Base-by-base conservation (phyloP, 2,113 vertebrate genomes). In the Scatophagus argus region DNA sequence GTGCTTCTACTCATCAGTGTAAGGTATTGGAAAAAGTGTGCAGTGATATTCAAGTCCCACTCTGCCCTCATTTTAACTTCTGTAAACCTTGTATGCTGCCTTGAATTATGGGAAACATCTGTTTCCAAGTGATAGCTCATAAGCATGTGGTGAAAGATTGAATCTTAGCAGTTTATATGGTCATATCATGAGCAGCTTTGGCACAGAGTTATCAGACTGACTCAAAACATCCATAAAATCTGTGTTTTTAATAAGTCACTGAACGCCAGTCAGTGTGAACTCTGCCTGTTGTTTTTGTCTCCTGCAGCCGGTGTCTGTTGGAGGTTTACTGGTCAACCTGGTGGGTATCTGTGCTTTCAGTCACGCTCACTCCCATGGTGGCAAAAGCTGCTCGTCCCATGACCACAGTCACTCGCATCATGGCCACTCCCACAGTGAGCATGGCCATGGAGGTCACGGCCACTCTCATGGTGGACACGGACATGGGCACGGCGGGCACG, bases 331-430 rank as follows among this genome's bases (percentile, higher is more conserved):
- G 8, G 98, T 99, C 73, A 99, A 99, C 94, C 96, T 99, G 38
- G 96, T 99, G 90, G 98, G 98, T 23, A 97, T 99, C 92, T 99
- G 98, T 88, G 98, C 98, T 83, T 99, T 99, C 63, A 99, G 98
- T 85, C 98, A 99, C 0, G 97, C 97, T 0, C 98, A 99, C 74
- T 94, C 95, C 23, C 92, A 97, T 1, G 88, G 93, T 2, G 87
- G 95, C 54, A 96, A 94, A 44, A 96, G 92, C 64, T 98, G 96
- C 85, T 92, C 96, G 1, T 90, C 94, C 2, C 93, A 96, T 0
- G 96, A 98, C 49, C 97, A 98, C 34, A 92, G 94, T 32, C 96
- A 97, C 81, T 95, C 95, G 0, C 89, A 90, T 66, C 82, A 89
- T 5, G 84, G 85, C 32, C 92, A n/a, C n/a, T n/a, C n/a, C n/a